A percentile compares a stretch with the other conserved stretches of the same genome.
Conservation (phyloP, 2,797 vertebrate genomes). For the Tiaroga cobitis region DNA sequence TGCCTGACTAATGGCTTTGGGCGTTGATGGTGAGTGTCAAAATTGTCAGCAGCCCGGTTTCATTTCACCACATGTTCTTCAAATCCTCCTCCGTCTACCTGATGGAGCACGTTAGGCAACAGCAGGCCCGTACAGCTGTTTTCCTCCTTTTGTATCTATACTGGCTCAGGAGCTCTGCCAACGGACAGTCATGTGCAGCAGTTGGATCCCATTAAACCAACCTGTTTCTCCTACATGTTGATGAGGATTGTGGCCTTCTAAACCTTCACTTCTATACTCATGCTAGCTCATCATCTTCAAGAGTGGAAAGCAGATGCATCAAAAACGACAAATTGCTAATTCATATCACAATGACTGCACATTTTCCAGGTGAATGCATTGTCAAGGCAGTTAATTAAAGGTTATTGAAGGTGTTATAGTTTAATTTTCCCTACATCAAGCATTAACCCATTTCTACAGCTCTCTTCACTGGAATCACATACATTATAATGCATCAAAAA, state of each 20-base stretch:
- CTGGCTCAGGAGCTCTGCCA: slow-evolving; percentile 65
- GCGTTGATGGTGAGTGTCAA: slow-evolving; percentile 73
- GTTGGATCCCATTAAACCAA: slow-evolving; percentile 64
- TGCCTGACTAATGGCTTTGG: slow-evolving; percentile 68
- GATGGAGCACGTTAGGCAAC: slow-evolving; percentile 63
- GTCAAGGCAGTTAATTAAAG: not conserved
- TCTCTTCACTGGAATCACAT: not conserved
- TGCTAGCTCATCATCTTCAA: slow-evolving; percentile 63
- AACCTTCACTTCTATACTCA: slow-evolving; percentile 69
- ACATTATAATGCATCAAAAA: too few relatives aligned
- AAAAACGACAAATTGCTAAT: slow-evolving; percentile 70
- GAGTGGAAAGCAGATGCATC: slow-evolving; percentile 66
- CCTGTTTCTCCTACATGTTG: slow-evolving; percentile 72
- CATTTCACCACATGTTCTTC: slow-evolving; percentile 72
- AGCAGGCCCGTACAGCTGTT: slow-evolving; percentile 65
- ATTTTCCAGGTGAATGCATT: slow-evolving; percentile 65
- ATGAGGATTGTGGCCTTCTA: slow-evolving; percentile 55
- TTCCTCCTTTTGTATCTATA: slow-evolving; percentile 63
- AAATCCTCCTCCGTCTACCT: slow-evolving; percentile 73
- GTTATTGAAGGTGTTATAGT: not conserved
- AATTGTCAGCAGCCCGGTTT: slow-evolving; percentile 67
- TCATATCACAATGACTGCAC: slow-evolving; percentile 69
- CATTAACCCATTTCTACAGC: not conserved
- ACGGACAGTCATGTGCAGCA: slow-evolving; percentile 57
- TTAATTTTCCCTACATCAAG: not conserved